Percentiles rank a stretch among this genome's conserved stretches.
Evolutionary conservation across 2,888 invertebrate species (phyloP).

Genomic region (Hedya salicella): DNA sequence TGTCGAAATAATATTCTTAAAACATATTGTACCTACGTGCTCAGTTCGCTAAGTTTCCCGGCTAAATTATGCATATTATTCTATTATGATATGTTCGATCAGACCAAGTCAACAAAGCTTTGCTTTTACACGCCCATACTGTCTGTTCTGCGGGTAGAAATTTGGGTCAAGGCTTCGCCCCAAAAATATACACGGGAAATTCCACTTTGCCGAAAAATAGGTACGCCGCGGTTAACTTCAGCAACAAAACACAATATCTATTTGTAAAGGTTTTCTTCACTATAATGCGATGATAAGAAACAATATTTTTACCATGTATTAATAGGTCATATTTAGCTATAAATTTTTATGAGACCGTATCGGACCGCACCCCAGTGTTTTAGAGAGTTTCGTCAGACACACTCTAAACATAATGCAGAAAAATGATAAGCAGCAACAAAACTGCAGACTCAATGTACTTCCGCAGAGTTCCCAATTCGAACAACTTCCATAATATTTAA

Average conservation of each 20-base stretch:
- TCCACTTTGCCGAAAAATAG: slow-evolving; percentile 51
- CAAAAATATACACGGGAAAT: slow-evolving; percentile 58
- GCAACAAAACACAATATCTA: slow-evolving; percentile 48
- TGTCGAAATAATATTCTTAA: neutral
- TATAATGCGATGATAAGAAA: neutral
- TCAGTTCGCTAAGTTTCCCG: neutral
- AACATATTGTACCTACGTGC: neutral
- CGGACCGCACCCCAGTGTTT: too few species aligned
- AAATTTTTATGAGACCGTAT: too few species aligned
- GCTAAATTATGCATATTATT: slow-evolving; percentile 22
- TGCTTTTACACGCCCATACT: slow-evolving; percentile 35
- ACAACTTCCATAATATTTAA: too few species aligned
- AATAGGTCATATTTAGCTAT: too few species aligned
- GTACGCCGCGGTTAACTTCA: slow-evolving; percentile 51
- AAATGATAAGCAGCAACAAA: too few species aligned
- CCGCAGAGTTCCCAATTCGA: too few species aligned
- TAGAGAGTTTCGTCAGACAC: too few species aligned
- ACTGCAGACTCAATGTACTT: too few species aligned
- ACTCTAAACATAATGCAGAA: too few species aligned
- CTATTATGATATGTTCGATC: slow-evolving; percentile 22
- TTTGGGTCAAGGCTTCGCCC: slow-evolving; percentile 66
- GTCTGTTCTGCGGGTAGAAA: slow-evolving; percentile 50
- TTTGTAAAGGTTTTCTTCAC: neutral
- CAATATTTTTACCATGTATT: too few species aligned
- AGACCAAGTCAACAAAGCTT: slow-evolving; percentile 43